Evolutionary conservation across 2,888 invertebrate species (phyloP).

Genomic region (Cheiracanthium punctorium): DNA sequence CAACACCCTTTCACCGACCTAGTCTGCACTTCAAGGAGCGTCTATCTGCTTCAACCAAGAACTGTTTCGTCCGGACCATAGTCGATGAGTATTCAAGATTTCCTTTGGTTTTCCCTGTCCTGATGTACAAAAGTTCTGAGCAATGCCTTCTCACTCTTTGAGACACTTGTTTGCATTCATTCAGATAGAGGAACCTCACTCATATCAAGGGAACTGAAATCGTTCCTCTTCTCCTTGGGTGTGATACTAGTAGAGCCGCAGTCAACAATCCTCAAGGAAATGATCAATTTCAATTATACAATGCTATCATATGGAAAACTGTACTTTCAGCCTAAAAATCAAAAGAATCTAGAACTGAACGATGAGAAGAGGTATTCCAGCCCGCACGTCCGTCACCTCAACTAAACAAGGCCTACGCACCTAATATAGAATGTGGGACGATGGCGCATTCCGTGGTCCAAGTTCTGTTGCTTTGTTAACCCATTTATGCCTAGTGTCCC

Average conservation of each 20-base stretch:
- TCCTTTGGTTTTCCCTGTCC: conserved; percentile 71
- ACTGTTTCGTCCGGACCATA: conserved; percentile 69
- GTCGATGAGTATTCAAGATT: conserved; percentile 72
- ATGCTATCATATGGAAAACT: conserved; percentile 68
- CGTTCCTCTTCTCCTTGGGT: conserved; percentile 45
- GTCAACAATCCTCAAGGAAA: conserved; percentile 68
- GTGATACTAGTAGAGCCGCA: conserved; percentile 69
- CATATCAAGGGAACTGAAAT: conserved; percentile 69
- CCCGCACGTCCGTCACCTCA: too few relatives aligned
- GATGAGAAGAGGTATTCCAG: conserved; percentile 65
- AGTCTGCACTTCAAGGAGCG: too few relatives aligned
- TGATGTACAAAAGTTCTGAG: conserved; percentile 59
- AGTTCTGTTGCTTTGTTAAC: too few relatives aligned
- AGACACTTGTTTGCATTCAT: conserved; percentile 69
- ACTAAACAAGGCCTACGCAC: too few relatives aligned
- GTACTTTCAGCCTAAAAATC: conserved; percentile 46
- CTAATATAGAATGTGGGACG: too few relatives aligned
- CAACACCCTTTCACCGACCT: conserved; percentile 69
- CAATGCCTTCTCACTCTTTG: conserved; percentile 70
- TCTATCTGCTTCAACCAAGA: conserved; percentile 61
- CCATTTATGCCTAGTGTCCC: too few relatives aligned
- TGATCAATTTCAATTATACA: too few relatives aligned
- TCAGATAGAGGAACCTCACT: conserved; percentile 70
- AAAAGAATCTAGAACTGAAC: background rate
- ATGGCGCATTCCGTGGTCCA: too few relatives aligned